Evolutionary conservation across 2,797 vertebrate species (phyloP), one percentile per base, ranked within the genome.

Genomic region (Muscicapa comitata): DNA sequence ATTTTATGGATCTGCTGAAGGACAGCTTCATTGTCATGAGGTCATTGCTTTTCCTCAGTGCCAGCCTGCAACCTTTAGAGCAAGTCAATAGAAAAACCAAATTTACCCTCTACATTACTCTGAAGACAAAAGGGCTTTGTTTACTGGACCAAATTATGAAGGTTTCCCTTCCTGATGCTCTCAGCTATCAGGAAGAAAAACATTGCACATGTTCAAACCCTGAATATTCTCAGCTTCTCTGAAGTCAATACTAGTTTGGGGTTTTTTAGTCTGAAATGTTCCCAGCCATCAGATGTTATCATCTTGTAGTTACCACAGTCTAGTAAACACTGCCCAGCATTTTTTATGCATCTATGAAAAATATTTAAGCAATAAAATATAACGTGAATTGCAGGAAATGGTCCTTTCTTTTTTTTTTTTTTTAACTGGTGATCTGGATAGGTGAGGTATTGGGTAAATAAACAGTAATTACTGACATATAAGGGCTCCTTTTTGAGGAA

Each of bases 91-190:
- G 37, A 43, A 51, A n/a, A 3, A 58, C 15, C 18, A 28, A 18
- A 38, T 42, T 81, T 71, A 42, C 40, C 23, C 20, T 45, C 19
- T 16, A 2, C 0, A 0, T 35, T 63, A 54, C 7, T 58, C 17
- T 67, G 29, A 84, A 70, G 50, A 40, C 77, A 54, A 7, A 16
- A 59, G 57, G 7, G 54, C 33, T 84, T 59, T 62, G 31, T 48
- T 80, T 74, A 45, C n/a, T 43, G 48, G 14, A 47, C 25, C 40
- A 62, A 38, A 51, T 6, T 0, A 0, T 3, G 0, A 13, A 13
- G 18, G 11, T 58, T 77, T 62, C 54, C 42, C 31, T 66, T 51
- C 28, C 50, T 51, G 50, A 2, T 35, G 48, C 48, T 63, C 18
- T 59, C 62, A 33, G 28, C 25, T 65, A 1, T 40, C 10, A 11